phyloP scores from a whole-genome alignment of 2,888 invertebrate genomes.

The Euclidia mi region DNA sequence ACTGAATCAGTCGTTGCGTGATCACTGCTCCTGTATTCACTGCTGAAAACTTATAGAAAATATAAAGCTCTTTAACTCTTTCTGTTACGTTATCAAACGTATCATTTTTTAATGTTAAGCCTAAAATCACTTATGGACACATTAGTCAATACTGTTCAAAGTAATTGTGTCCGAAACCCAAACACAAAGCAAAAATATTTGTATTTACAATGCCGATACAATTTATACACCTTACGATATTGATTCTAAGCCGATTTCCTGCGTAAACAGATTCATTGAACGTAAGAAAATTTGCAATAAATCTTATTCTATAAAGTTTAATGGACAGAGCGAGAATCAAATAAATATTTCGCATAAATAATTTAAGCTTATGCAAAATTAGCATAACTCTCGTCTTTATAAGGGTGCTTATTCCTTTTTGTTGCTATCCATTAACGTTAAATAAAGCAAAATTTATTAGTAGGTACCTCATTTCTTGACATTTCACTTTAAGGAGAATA shows the following conservation, averaged over 20 bases:
- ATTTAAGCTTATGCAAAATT: conserved; percentile 39
- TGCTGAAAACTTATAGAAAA: too few species aligned
- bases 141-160: too few species aligned
- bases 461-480: conserved; percentile 55
- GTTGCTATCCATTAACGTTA: conserved; percentile 39
- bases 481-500: conserved; percentile 40
- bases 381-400: conserved; percentile 42
- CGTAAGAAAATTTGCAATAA: conserved; percentile 39
- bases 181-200: too few species aligned
- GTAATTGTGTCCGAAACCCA: too few species aligned
- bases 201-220: too few species aligned
- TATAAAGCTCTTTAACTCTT: too few species aligned
- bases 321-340: conserved; percentile 44
- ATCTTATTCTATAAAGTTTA: conserved; percentile 36
- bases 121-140: too few species aligned
- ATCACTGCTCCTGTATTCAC: too few species aligned
- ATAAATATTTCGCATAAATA: too few species aligned
- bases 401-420: conserved; percentile 21
- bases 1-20: too few species aligned
- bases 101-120: too few species aligned
- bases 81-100: too few species aligned
- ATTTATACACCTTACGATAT: not conserved
- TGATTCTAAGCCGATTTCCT: not conserved
- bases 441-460: conserved; percentile 59
- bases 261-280: conserved; percentile 29